Evolutionary conservation across 2,888 invertebrate genomes (phyloP).

Genomic region (Drosophila maculinotata): DNA sequence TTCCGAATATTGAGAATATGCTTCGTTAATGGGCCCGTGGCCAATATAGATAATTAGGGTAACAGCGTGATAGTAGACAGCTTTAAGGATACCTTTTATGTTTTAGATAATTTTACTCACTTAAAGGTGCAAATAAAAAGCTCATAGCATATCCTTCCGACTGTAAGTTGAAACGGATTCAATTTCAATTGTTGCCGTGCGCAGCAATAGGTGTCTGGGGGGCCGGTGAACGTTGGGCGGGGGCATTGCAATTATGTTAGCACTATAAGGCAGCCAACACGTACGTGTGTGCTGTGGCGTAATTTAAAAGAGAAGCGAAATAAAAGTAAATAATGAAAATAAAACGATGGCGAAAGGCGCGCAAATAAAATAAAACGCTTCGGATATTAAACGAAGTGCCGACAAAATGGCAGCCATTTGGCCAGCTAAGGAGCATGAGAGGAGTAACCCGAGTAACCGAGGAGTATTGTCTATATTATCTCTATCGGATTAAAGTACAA

Average conservation of each 20-base stretch:
- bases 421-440: neutral
- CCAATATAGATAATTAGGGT: slow-evolving; percentile 40
- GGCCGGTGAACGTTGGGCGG: slow-evolving; percentile 5
- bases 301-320: slow-evolving; percentile 49
- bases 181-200: slow-evolving; percentile 58
- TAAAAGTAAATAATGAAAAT: slow-evolving; percentile 58
- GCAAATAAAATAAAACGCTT: slow-evolving; percentile 56
- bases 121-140: too few species aligned
- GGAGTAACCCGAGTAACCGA: slow-evolving; percentile 3
- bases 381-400: slow-evolving; percentile 60
- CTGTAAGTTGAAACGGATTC: slow-evolving; percentile 33
- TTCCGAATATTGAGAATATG: slow-evolving; percentile 38
- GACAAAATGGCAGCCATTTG: slow-evolving; percentile 57
- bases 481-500: slow-evolving; percentile 56
- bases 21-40: slow-evolving; percentile 15
- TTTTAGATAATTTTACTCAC: slow-evolving; percentile 4
- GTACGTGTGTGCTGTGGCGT: slow-evolving; percentile 37
- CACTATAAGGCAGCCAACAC: slow-evolving; percentile 31
- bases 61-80: neutral
- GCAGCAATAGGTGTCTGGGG: slow-evolving; percentile 19
- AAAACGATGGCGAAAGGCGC: slow-evolving; percentile 32
- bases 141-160: too few species aligned
- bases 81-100: neutral
- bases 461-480: slow-evolving; percentile 50
- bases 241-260: slow-evolving; percentile 46